phyloP scores from a whole-genome alignment of 2,797 vertebrate species.

The Moxostoma hubbsi region DNA sequence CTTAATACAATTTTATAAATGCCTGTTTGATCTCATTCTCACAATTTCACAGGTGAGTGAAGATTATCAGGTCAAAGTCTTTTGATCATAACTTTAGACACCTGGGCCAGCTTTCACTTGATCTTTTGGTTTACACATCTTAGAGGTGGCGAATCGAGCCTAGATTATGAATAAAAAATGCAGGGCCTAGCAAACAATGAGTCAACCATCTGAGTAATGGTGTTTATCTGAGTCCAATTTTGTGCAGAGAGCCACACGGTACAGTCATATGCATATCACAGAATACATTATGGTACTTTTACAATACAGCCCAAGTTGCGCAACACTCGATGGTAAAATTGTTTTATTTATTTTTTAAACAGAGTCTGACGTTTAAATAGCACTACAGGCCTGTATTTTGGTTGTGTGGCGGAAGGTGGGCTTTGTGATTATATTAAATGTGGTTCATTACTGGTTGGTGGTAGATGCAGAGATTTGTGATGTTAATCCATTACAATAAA shows the following conservation, averaged over 20 bases:
- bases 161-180: constrained; percentile 41
- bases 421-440: constrained; percentile 20
- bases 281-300: constrained; percentile 9
- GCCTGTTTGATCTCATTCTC: neutral
- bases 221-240: constrained; percentile 44
- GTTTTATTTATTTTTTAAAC: neutral
- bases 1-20: no score
- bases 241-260: constrained; percentile 38
- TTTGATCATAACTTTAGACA: neutral
- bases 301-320: neutral
- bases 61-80: neutral
- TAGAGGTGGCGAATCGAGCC: neutral
- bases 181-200: constrained; percentile 29
- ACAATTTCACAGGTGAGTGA: neutral
- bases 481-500: constrained; percentile 27
- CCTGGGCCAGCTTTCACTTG: neutral
- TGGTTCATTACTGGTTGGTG: neutral
- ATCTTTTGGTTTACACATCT: neutral
- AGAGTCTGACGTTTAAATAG: constrained; percentile 36
- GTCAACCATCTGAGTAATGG: constrained; percentile 41
- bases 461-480: neutral
- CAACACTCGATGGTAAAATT: constrained; percentile 5
- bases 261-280: constrained; percentile 22
- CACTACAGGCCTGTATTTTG: neutral
- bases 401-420: neutral